phyloP scores from a whole-genome alignment of 2,888 invertebrate genomes.

The Prenolepis imparis region DNA sequence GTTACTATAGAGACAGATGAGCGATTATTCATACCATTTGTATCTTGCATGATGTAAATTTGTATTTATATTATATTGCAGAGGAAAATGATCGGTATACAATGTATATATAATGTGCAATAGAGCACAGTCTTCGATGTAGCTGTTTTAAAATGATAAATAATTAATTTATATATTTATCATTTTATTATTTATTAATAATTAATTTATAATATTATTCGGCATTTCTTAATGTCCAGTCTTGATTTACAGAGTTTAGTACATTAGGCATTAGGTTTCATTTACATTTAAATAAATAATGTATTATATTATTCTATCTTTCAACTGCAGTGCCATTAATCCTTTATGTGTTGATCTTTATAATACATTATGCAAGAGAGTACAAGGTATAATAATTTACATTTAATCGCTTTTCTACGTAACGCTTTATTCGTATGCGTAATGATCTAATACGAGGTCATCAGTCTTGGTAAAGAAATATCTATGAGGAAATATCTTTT shows the following conservation, averaged over 20 bases:
- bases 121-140: conserved; percentile 10
- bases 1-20: conserved; percentile 64
- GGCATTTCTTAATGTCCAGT: conserved; percentile 8
- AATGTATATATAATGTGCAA: background rate
- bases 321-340: conserved; percentile 59
- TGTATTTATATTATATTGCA: conserved; percentile 15
- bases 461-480: conserved; percentile 62
- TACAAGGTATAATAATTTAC: conserved; percentile 72
- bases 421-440: conserved; percentile 43
- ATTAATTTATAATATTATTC: conserved; percentile 13
- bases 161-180: conserved; percentile 30
- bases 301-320: conserved; percentile 54
- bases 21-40: conserved; percentile 1
- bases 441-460: conserved; percentile 59
- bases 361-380: conserved; percentile 63
- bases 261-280: conserved; percentile 1
- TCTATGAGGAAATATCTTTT: conserved; percentile 38
- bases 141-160: conserved; percentile 18
- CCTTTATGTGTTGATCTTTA: conserved; percentile 65
- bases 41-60: conserved; percentile 13
- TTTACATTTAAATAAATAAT: conserved; percentile 46
- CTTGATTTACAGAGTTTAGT: conserved; percentile 7
- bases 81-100: background rate
- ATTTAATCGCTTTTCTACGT: conserved; percentile 44
- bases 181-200: too few species aligned